Percentiles rank a stretch among this genome's conserved stretches.
Conservation (phyloP, 1,140 invertebrate genomes). For the Eupeodes corollae region DNA sequence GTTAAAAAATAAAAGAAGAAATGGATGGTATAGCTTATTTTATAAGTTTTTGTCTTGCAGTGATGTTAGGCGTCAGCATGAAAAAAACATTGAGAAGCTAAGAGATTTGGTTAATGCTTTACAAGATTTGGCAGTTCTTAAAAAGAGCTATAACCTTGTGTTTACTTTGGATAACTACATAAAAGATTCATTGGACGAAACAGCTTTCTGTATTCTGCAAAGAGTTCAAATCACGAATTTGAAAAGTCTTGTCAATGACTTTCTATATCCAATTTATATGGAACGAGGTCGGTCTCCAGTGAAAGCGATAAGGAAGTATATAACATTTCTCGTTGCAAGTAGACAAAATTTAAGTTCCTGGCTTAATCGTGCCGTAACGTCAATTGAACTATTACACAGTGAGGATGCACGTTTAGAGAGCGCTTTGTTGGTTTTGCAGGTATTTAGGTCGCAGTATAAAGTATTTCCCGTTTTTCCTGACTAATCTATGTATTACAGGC, state of each 20-base stretch:
- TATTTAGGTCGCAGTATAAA: constrained; percentile 3
- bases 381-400: constrained; percentile 28
- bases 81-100: constrained; percentile 26
- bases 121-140: constrained; percentile 29
- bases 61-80: constrained; percentile 27
- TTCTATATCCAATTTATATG: constrained; percentile 31
- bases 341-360: constrained; percentile 22
- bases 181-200: constrained; percentile 28
- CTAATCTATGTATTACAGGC: neutral
- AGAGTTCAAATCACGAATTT: constrained; percentile 30
- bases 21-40: neutral
- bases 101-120: constrained; percentile 24
- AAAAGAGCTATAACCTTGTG: constrained; percentile 26
- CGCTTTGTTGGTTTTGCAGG: constrained; percentile 25
- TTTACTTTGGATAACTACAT: constrained; percentile 32
- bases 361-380: constrained; percentile 26
- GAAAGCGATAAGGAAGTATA: constrained; percentile 26
- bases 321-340: constrained; percentile 23
- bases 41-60: constrained; percentile 8
- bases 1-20: constrained; percentile 2
- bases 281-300: constrained; percentile 25
- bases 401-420: constrained; percentile 29
- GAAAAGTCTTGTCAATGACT: constrained; percentile 23
- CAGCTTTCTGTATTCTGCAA: constrained; percentile 26
- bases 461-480: neutral